These are phyloP conservation scores for Micronycteris hirsuta DNA, from an alignment of 2,113 vertebrate species.

Conservation along the genomic window DNA sequence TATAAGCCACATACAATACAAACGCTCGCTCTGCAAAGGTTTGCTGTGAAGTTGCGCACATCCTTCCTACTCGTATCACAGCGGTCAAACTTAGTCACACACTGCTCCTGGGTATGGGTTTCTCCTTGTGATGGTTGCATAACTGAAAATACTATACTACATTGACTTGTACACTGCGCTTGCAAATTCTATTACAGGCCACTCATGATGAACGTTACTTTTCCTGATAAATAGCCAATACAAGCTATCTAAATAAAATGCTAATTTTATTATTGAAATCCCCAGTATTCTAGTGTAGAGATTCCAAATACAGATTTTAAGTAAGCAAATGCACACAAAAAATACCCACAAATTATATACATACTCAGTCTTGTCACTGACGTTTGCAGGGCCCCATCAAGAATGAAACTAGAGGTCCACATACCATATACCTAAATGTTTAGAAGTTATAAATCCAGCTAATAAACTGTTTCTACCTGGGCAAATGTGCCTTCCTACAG, in stretches of 20 bases:
- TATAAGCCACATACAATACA: neutral
- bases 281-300: neutral
- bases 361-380: neutral
- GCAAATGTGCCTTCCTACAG: neutral
- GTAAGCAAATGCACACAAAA: neutral
- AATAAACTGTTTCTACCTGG: neutral
- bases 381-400: neutral
- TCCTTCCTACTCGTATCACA: neutral
- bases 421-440: neutral
- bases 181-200: neutral
- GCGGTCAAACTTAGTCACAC: neutral
- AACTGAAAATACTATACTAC: neutral
- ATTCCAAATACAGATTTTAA: neutral
- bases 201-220: neutral
- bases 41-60: neutral
- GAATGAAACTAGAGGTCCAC: neutral
- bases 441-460: neutral
- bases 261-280: neutral
- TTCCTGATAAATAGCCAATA: neutral
- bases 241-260: neutral
- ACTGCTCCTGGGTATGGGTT: neutral
- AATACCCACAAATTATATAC: neutral
- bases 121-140: neutral
- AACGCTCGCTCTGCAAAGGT: neutral
- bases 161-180: neutral